A percentile compares a stretch with the other conserved stretches of the same genome.
Evolutionary conservation across 2,797 vertebrate species (phyloP).

Genomic region (Anomalospiza imberbis): DNA sequence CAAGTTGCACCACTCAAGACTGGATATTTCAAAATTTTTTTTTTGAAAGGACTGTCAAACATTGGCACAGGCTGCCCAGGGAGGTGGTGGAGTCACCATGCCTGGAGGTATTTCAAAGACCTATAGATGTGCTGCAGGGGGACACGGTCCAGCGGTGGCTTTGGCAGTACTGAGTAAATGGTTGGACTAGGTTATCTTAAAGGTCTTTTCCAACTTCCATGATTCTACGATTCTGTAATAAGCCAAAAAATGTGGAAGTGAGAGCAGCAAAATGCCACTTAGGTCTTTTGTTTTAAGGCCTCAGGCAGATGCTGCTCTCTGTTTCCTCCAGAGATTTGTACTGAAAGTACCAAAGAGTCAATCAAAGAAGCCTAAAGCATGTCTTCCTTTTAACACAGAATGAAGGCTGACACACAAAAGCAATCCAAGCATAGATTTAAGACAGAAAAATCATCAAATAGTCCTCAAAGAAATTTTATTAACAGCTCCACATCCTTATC

Average conservation of each 20-base stretch:
- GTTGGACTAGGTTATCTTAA: neutral
- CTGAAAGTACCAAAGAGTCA: neutral
- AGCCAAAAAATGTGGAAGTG: neutral
- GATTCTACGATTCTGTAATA: neutral
- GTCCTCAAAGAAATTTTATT: neutral
- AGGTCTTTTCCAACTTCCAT: neutral
- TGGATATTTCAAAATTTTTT: neutral
- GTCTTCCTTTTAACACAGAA: neutral
- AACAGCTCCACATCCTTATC: neutral
- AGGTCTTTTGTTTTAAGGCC: neutral
- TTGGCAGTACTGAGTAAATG: neutral
- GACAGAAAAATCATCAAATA: neutral
- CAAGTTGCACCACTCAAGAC: too few relatives aligned
- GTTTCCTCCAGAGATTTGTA: neutral
- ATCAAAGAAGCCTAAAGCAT: neutral
- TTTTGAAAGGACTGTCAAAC: neutral
- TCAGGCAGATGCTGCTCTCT: neutral
- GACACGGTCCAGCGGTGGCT: neutral
- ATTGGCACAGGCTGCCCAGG: neutral
- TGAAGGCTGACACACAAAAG: neutral
- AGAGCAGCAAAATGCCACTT: neutral
- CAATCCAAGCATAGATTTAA: neutral
- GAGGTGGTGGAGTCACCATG: neutral
- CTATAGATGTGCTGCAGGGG: rapidly evolving
- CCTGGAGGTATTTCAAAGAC: neutral